Evolutionary conservation across 2,113 vertebrate species (phyloP).

Genomic region (Xerus inauris): DNA sequence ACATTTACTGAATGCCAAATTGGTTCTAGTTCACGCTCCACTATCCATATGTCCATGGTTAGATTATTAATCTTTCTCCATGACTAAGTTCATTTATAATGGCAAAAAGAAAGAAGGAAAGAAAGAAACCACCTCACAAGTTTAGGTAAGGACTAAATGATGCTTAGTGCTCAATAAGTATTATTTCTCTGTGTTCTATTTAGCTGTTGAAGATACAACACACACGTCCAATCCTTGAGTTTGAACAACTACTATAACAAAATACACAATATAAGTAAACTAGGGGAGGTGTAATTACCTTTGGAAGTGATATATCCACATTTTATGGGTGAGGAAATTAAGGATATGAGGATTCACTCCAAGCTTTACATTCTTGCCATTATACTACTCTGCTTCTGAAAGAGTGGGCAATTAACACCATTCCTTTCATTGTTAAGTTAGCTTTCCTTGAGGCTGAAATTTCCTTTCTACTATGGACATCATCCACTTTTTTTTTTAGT

Average conservation of each 20-base stretch:
- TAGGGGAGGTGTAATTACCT: background rate
- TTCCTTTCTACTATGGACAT: background rate
- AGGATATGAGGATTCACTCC: background rate
- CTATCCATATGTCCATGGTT: background rate
- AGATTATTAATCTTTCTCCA: background rate
- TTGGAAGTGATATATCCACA: background rate
- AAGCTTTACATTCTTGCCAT: background rate
- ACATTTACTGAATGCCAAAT: background rate
- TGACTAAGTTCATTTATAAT: background rate
- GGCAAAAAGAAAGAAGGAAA: background rate
- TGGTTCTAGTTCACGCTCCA: background rate
- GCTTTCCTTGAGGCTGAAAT: background rate
- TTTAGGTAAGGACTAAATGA: background rate
- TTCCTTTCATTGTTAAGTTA: background rate
- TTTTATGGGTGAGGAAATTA: background rate
- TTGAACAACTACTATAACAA: slow-evolving; percentile 51
- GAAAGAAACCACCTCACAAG: background rate
- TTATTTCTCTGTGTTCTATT: background rate
- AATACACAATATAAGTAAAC: background rate
- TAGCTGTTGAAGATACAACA: background rate
- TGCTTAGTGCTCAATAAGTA: background rate
- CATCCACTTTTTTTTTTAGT: too few relatives aligned
- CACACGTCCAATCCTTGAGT: background rate
- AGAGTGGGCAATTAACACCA: background rate
- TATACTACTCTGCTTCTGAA: slow-evolving; percentile 7